Evolutionary conservation across 2,888 invertebrate species (phyloP), one percentile per base, ranked within the genome.

Genomic region (Agriopis marginaria): DNA sequence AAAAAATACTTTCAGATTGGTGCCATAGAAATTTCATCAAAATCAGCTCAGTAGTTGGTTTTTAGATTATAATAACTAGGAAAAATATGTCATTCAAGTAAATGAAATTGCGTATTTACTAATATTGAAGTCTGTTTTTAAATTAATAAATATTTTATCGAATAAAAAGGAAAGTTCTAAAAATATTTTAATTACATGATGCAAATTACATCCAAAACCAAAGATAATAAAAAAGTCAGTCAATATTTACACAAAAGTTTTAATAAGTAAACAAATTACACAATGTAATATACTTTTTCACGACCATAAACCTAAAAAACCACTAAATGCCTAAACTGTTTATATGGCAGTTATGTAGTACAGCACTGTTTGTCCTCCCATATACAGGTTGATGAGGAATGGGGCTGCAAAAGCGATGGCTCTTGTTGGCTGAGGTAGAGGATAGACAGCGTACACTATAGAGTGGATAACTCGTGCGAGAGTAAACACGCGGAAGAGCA

Each of bases 361-460:
- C 6, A 90, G 17, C 9, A 88, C 67, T 44, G 88, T 83, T 82
- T 91, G 89, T 23, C 78, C 65, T 7, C 87, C 90, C 91, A 93
- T 91, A 74, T 92, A 93, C 58, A 84, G 68, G 63, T 82, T 88
- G 53, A 91, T 81, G 7, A 82, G 0, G 11, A 77, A 79, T 0
- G 91, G 87, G 4, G 90, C 68, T 0, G 50, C 65, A 72, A 84
- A 94, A 0, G 90, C 90, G 47, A 93, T 76, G 4, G 68, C 89
- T n/a, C 93, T 85, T 4, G 90, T 62, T 1, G 93, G 96, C 79
- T 96, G 96, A 1, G 95, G 96, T 58, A 96, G 74, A 0, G 96
- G 95, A 1, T 94, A 82, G 4, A 96, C 83, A 0, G 96, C 95
- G 80, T 97, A 97, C 32, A 96, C 95, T 42, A 97, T 74, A 0